Conservation (phyloP, 2,113 vertebrate species). For the Lamprologus speciosus region DNA sequence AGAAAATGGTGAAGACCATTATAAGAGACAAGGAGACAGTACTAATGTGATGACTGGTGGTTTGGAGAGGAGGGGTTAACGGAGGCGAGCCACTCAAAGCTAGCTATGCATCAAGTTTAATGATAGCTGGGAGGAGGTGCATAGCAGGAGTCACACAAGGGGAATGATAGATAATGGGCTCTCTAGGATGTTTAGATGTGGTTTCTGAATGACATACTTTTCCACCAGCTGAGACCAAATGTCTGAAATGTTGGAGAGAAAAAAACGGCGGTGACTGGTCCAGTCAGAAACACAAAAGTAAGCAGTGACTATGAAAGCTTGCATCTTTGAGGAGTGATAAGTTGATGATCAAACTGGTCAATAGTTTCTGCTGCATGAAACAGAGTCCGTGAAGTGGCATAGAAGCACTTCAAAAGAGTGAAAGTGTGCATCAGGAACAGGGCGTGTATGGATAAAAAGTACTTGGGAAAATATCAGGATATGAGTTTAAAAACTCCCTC, state of each 20-base stretch:
- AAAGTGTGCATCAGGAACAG: neutral
- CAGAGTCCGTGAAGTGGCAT: neutral
- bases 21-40: neutral
- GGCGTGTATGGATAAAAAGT: neutral
- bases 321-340: neutral
- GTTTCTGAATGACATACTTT: neutral
- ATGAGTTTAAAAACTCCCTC: neutral
- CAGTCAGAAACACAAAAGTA: neutral
- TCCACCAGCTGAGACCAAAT: neutral
- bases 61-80: neutral
- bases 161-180: neutral
- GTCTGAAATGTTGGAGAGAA: neutral
- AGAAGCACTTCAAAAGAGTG: neutral
- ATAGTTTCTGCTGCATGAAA: neutral
- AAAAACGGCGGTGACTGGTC: accelerated
- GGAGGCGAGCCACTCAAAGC: neutral
- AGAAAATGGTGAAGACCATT: neutral
- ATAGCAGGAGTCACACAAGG: neutral
- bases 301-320: neutral
- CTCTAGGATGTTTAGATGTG: neutral
- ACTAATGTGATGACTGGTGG: neutral
- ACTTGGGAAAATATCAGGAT: neutral
- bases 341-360: neutral
- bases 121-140: neutral
- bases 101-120: neutral